Evolutionary conservation across 2,888 invertebrate genomes (phyloP).

Genomic region (Nesidiocoris tenuis): DNA sequence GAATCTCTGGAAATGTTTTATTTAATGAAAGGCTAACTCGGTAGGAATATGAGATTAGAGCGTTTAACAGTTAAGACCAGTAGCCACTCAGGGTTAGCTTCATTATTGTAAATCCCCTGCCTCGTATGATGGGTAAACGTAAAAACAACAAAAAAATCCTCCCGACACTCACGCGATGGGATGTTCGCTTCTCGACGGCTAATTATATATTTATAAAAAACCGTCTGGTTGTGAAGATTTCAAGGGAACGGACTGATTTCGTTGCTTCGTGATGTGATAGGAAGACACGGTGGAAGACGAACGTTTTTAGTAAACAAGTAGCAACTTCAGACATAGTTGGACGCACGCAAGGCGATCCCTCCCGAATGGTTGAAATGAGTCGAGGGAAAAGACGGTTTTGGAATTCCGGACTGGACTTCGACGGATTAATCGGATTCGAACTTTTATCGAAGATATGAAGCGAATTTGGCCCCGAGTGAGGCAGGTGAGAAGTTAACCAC

Average conservation of each 20-base stretch:
- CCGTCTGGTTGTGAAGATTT: background rate
- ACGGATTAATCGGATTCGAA: too few relatives aligned
- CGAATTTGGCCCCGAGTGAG: too few relatives aligned
- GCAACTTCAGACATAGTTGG: background rate
- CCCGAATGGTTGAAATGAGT: too few relatives aligned
- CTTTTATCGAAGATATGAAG: too few relatives aligned
- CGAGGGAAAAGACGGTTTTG: too few relatives aligned
- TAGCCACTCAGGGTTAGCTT: conserved; percentile 29
- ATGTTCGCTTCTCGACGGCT: background rate
- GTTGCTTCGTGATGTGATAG: background rate
- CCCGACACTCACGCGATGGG: background rate
- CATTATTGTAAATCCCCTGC: conserved; percentile 20
- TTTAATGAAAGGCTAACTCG: conserved; percentile 33
- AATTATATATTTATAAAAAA: background rate
- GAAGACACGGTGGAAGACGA: background rate
- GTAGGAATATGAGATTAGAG: conserved; percentile 35
- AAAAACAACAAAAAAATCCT: background rate
- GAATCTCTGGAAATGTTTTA: conserved; percentile 2
- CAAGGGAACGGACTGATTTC: background rate
- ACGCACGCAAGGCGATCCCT: too few relatives aligned
- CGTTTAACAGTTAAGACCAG: conserved; percentile 42
- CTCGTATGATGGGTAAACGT: background rate
- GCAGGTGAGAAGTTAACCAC: too few relatives aligned
- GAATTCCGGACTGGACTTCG: too few relatives aligned
- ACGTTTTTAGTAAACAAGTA: background rate